Percentiles rank a stretch among this genome's conserved stretches.
phyloP scores from a whole-genome alignment of 2,113 vertebrate genomes.

The Alethe diademata region DNA sequence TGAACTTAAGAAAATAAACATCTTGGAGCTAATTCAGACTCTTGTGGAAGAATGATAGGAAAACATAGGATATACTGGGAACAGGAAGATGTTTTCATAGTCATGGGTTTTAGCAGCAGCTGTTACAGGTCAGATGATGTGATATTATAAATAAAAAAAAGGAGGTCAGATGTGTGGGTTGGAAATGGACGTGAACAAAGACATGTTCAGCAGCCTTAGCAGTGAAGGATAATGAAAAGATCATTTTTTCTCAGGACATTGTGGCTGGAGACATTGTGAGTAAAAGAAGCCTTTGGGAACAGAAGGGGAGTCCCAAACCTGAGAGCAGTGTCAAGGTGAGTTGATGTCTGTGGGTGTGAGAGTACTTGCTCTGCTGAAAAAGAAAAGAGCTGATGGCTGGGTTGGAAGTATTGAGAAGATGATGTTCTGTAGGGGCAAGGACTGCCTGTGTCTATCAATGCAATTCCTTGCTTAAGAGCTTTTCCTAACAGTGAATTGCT shows the following conservation, averaged over 20 bases:
- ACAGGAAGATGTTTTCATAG: background rate
- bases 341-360: background rate
- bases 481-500: background rate
- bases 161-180: background rate
- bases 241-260: conserved; percentile 78
- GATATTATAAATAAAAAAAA: background rate
- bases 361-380: background rate
- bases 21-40: background rate
- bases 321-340: conserved; percentile 59
- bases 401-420: background rate
- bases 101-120: background rate
- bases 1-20: background rate
- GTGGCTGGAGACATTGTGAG: conserved; percentile 88
- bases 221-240: background rate
- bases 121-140: background rate
- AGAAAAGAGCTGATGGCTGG: background rate
- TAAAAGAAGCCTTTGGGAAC: conserved; percentile 93
- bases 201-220: background rate
- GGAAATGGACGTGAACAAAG: background rate
- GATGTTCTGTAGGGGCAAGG: background rate
- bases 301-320: conserved; percentile 72
- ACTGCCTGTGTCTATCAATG: background rate
- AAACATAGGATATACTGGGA: background rate
- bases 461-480: background rate
- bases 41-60: background rate